These are phyloP conservation scores for Heliconius cydno DNA, from an alignment of 2,888 invertebrate species.

Conservation along the genomic window DNA sequence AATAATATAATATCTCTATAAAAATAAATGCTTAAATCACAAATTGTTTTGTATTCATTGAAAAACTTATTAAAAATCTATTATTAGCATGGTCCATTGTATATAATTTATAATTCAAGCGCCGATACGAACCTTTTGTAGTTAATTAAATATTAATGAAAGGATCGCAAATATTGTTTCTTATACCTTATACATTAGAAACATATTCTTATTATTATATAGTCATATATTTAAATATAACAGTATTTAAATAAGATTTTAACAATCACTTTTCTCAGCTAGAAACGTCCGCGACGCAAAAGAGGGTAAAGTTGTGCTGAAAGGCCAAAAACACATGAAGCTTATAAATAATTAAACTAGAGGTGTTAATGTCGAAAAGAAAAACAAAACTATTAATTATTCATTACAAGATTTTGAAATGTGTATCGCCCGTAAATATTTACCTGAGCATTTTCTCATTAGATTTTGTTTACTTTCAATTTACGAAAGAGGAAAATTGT, in stretches of 20 bases:
- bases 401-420: constrained; percentile 12
- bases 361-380: background rate
- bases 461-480: constrained; percentile 25
- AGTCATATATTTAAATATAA: no score
- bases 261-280: no score
- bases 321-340: no score
- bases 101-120: background rate
- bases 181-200: background rate
- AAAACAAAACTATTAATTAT: background rate
- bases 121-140: constrained; percentile 10
- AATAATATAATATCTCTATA: no score
- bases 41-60: background rate
- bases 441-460: constrained; percentile 13
- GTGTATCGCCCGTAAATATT: constrained; percentile 20
- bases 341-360: background rate
- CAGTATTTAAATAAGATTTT: no score
- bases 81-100: background rate
- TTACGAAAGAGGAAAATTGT: constrained; percentile 6
- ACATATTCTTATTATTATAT: no score
- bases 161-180: background rate
- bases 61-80: background rate
- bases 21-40: no score
- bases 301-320: no score
- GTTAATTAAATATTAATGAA: constrained; percentile 2
- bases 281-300: no score